These are phyloP conservation scores for Acronicta psi DNA, from an alignment of 2,888 invertebrate genomes.

Conservation along the genomic window DNA sequence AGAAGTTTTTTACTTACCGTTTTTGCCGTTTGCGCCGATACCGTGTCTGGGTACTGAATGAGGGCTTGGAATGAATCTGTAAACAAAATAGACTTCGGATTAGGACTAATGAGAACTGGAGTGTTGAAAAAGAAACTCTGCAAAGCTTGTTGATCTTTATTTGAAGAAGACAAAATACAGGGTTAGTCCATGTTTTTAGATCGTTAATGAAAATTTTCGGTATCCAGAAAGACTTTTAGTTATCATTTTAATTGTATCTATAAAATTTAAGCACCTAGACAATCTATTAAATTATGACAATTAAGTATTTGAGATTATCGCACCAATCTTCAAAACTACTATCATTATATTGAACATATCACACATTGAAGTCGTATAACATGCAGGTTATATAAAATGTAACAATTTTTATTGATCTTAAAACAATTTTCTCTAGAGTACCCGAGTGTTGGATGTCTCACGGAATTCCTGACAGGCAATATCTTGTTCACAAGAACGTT, in stretches of 20 bases:
- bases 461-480: constrained; percentile 71
- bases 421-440: constrained; percentile 60
- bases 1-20: constrained; percentile 91
- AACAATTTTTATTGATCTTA: constrained; percentile 54
- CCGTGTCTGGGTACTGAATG: constrained; percentile 99
- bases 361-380: constrained; percentile 7
- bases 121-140: constrained; percentile 44
- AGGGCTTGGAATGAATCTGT: constrained; percentile 99
- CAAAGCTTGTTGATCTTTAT: constrained; percentile 45
- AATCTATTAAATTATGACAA: too few relatives aligned
- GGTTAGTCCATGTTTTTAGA: constrained; percentile 25
- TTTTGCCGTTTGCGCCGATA: constrained; percentile 99
- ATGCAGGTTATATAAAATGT: constrained; percentile 41
- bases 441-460: constrained; percentile 67
- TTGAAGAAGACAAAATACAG: constrained; percentile 30
- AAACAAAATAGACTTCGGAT: constrained; percentile 73
- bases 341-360: background rate
- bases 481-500: constrained; percentile 72
- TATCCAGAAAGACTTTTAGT: background rate
- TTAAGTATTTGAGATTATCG: too few relatives aligned
- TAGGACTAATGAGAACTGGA: constrained; percentile 47
- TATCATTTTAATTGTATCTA: too few relatives aligned
- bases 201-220: constrained; percentile 22
- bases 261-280: too few relatives aligned
- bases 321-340: background rate